Base-by-base conservation (phyloP, 2,113 vertebrate genomes). In the Oostethus manadensis region DNA sequence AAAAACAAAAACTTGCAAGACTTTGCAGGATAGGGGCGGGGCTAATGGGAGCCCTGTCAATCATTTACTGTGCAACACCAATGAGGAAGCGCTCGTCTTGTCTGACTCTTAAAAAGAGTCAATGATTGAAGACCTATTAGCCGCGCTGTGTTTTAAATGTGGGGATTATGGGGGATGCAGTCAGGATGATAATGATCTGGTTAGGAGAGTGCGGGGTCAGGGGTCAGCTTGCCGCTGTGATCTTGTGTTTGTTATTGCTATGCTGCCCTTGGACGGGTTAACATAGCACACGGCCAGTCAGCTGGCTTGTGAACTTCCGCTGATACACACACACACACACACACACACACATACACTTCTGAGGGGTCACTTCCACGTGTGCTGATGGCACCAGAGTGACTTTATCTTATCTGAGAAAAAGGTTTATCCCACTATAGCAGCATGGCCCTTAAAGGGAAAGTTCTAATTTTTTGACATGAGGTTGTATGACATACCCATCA, bases 201-300 rank as follows among this genome's bases (percentile, higher is more conserved):
- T 51, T 42, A 42, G 38, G 68, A 77, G 66, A 79, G 58, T 58
- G 66, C 22, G 21, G 77, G 87, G 86, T 89, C 84, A 87, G 71
- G 81, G 89, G 86, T 88, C 57, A 67, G n/a, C 60, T 66, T 66
- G 18, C 70, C 21, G 76, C 90, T 89, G 81, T 89, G 87, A 90
- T 91, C 83, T 81, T 56, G 62, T 91, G 87, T 90, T 90, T 91
- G 86, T 90, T 91, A 85, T 90, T 90, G 86, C 88, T 88, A 62
- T 86, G 83, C 66, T 87, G 89, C 87, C 88, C 88, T 89, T 88
- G 87, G 80, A 82, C 67, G 66, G 81, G 87, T 90, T 91, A 89
- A 84, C 87, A 88, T 76, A 88, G 86, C 88, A 78, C 80, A 87
- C 79, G 82, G 74, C 62, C 78, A 84, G 84, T 82, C 74, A 79